Evolutionary conservation across 1,140 invertebrate genomes (phyloP).

Genomic region (Drosophila nigromelanica): DNA sequence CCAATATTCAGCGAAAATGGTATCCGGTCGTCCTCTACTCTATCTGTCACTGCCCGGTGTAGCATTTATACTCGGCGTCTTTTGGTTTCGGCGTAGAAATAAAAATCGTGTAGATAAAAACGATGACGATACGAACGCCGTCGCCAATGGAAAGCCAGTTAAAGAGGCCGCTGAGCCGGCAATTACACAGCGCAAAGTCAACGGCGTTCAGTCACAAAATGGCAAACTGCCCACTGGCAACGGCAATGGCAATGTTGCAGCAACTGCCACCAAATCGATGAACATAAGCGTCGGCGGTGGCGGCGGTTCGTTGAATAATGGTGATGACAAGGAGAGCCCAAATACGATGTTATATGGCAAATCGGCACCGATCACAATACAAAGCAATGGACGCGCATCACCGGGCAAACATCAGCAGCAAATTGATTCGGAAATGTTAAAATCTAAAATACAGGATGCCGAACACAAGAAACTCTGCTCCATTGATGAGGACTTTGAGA

Average conservation of each 20-base stretch:
- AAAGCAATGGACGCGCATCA: slow-evolving; percentile 72
- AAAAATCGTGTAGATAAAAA: slow-evolving; percentile 79
- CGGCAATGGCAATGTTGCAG: slow-evolving; percentile 2
- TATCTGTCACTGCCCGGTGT: slow-evolving; percentile 83
- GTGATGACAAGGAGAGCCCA: slow-evolving; percentile 66
- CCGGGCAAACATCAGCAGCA: slow-evolving; percentile 67
- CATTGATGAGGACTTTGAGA: slow-evolving; percentile 80
- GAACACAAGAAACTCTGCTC: slow-evolving; percentile 77
- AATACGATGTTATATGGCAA: slow-evolving; percentile 75
- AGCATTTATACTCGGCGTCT: slow-evolving; percentile 82
- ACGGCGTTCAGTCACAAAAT: slow-evolving; percentile 50
- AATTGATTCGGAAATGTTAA: slow-evolving; percentile 78
- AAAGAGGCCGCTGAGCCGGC: slow-evolving; percentile 20
- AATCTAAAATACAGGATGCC: slow-evolving; percentile 78
- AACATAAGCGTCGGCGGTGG: slow-evolving; percentile 52
- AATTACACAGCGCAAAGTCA: slow-evolving; percentile 43
- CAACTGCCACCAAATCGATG: slow-evolving; percentile 55
- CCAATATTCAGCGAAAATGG: slow-evolving; percentile 84
- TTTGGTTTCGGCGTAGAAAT: slow-evolving; percentile 84
- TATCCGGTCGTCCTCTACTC: slow-evolving; percentile 82
- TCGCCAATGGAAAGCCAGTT: slow-evolving; percentile 32
- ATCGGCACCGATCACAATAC: slow-evolving; percentile 83
- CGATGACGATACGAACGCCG: slow-evolving; percentile 58
- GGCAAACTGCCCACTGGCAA: slow-evolving; percentile 50
- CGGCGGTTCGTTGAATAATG: slow-evolving; percentile 6